Conservation (phyloP, 2,113 vertebrate genomes). For the Romanogobio albipinnatus region DNA sequence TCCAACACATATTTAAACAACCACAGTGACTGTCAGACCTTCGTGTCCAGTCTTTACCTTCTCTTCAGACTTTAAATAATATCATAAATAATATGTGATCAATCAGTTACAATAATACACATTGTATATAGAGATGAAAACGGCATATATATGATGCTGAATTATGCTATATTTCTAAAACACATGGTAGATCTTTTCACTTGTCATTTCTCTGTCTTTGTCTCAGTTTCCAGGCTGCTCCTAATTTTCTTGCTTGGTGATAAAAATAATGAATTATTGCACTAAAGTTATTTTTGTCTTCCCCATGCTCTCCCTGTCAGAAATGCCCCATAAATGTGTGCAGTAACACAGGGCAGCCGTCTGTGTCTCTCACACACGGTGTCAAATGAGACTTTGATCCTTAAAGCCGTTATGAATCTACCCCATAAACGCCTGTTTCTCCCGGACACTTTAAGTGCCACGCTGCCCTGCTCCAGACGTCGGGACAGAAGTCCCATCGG, state of each 20-base stretch:
- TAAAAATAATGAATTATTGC: conserved; percentile 44
- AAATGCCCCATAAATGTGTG: background rate
- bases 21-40: background rate
- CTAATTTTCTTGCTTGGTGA: background rate
- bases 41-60: background rate
- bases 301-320: background rate
- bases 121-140: background rate
- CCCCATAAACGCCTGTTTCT: conserved; percentile 29
- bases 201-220: background rate
- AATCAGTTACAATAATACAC: background rate
- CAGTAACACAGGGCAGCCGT: conserved; percentile 8
- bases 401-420: conserved; percentile 36
- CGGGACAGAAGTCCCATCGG: background rate
- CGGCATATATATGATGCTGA: background rate
- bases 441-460: conserved; percentile 36
- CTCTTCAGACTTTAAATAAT: background rate
- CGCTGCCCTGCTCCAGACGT: background rate
- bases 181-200: background rate
- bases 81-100: background rate
- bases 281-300: conserved; percentile 4
- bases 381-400: conserved; percentile 40
- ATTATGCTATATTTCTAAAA: background rate
- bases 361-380: background rate
- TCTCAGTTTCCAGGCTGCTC: conserved; percentile 6
- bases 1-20: background rate